phyloP scores from a whole-genome alignment of 2,113 vertebrate genomes.

The Chionodraco myersi region DNA sequence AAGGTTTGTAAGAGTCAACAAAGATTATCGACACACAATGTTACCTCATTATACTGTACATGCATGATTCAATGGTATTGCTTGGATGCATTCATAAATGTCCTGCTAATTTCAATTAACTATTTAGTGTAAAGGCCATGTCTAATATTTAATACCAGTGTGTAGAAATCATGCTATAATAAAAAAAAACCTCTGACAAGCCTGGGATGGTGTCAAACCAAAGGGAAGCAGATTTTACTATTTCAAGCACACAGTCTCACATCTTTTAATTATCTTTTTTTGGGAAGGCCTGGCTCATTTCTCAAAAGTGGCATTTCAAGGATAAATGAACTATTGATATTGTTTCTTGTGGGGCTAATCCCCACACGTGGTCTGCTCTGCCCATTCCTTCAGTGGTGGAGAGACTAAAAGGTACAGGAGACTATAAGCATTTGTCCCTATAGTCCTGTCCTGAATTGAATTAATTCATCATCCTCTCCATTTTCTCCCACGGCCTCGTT shows the following conservation, averaged over 20 bases:
- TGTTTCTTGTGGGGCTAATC: conserved; percentile 64
- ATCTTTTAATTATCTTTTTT: conserved; percentile 74
- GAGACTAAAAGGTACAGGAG: conserved; percentile 66
- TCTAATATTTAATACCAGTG: neutral
- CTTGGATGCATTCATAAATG: neutral
- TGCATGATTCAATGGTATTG: neutral
- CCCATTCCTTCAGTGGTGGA: conserved; percentile 38
- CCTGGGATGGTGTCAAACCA: conserved; percentile 42
- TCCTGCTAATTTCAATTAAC: too few relatives aligned
- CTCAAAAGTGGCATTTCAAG: conserved; percentile 76
- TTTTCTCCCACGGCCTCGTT: conserved; percentile 72
- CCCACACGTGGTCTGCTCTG: conserved; percentile 64
- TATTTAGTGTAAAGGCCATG: neutral
- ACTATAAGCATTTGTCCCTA: conserved; percentile 75
- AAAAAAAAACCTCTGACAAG: conserved; percentile 2
- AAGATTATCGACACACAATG: neutral
- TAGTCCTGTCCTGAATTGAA: conserved; percentile 80
- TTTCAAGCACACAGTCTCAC: conserved; percentile 50
- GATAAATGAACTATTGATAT: conserved; percentile 77
- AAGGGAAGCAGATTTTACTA: conserved; percentile 67
- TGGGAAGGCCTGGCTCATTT: conserved; percentile 71
- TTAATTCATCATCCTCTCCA: conserved; percentile 77
- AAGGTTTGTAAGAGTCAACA: conserved; percentile 87
- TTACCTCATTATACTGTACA: neutral
- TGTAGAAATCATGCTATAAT: neutral